phyloP scores from a whole-genome alignment of 1,140 invertebrate species.

The Drosophila suzukii region DNA sequence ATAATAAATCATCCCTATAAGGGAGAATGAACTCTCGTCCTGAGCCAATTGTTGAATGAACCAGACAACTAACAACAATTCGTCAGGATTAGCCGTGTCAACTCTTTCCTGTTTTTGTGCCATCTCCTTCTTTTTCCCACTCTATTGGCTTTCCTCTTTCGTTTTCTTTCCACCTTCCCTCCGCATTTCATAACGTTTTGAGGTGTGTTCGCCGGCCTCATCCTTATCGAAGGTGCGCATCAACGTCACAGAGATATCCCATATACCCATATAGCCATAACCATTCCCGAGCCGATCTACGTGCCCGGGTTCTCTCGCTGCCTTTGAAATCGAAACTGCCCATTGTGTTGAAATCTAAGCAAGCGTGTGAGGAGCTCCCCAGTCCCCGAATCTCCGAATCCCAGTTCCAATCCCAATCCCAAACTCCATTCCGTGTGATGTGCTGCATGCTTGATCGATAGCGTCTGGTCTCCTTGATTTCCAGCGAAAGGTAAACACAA shows the following conservation, averaged over 20 bases:
- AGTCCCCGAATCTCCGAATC: conserved; percentile 17
- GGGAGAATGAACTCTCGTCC: background rate
- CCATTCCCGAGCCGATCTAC: conserved; percentile 42
- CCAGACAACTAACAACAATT: conserved; percentile 41
- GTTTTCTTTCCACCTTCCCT: conserved; percentile 5
- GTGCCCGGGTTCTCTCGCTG: conserved; percentile 47
- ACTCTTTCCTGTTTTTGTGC: conserved; percentile 32
- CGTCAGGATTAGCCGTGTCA: conserved; percentile 67
- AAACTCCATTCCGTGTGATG: conserved; percentile 25
- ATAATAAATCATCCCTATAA: conserved; percentile 6
- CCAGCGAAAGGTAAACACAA: conserved; percentile 58
- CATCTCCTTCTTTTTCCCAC: conserved; percentile 1
- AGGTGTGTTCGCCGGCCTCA: conserved; percentile 57
- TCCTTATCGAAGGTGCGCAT: conserved; percentile 79
- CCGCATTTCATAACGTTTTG: conserved; percentile 52
- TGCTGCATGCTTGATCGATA: conserved; percentile 77
- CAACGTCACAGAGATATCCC: conserved; percentile 61
- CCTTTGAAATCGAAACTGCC: conserved; percentile 76
- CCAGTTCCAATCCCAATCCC: conserved; percentile 13
- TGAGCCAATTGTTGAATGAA: conserved; percentile 22
- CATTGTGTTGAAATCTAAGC: conserved; percentile 81
- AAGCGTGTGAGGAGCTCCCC: conserved; percentile 32
- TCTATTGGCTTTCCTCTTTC: conserved; percentile 28
- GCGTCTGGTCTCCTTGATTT: conserved; percentile 55
- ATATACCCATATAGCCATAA: conserved; percentile 26